These are phyloP conservation scores for Garrulus glandarius DNA, from an alignment of 2,797 vertebrate genomes.

Conservation along the genomic window DNA sequence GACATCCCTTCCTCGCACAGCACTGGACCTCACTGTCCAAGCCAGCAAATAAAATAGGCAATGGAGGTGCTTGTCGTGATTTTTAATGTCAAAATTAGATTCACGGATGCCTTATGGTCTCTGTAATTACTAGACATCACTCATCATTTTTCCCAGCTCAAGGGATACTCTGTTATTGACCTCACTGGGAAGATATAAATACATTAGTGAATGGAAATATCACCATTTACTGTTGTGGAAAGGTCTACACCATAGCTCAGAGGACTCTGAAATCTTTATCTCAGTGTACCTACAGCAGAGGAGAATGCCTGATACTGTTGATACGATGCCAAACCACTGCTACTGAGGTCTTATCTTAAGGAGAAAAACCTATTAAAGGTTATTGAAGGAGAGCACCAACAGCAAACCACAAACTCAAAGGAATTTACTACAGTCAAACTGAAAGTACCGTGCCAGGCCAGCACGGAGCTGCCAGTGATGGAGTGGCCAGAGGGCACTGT, in stretches of 20 bases:
- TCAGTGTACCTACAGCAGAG: background rate
- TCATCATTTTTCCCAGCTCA: constrained; percentile 49
- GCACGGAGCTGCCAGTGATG: background rate
- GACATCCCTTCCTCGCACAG: background rate
- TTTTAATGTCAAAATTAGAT: constrained; percentile 54
- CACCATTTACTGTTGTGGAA: constrained; percentile 3
- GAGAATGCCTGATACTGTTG: background rate
- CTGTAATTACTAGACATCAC: constrained; percentile 48
- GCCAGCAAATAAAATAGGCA: background rate
- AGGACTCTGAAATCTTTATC: constrained; percentile 23
- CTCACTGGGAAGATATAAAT: constrained; percentile 46
- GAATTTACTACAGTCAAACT: background rate
- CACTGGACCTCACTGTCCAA: background rate
- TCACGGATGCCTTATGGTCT: constrained; percentile 41
- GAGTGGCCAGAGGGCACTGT: background rate
- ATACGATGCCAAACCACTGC: background rate
- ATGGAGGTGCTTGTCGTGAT: background rate
- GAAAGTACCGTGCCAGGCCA: accelerated
- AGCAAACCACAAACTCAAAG: background rate
- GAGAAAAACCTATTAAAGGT: constrained; percentile 10
- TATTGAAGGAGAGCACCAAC: constrained; percentile 13
- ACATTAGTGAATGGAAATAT: constrained; percentile 34
- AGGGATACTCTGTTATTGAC: constrained; percentile 50
- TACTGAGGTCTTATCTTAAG: background rate
- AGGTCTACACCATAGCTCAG: constrained; percentile 12